Percentiles rank a stretch among this genome's conserved stretches.
Evolutionary conservation across 2,888 invertebrate species (phyloP).

Genomic region (Drosophila macrospina): DNA sequence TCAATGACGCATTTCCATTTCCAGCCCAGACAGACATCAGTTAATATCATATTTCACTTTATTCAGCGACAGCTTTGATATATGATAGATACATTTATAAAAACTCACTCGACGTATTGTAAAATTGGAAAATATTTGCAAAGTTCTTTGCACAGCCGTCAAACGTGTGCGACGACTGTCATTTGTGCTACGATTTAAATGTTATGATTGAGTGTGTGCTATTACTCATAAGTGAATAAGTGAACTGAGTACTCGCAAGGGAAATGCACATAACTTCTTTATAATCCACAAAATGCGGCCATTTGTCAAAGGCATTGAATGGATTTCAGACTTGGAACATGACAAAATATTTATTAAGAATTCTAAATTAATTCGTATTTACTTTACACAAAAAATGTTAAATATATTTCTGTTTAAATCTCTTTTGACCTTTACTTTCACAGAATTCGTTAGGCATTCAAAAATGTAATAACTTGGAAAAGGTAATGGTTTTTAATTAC

Average conservation of each 20-base stretch:
- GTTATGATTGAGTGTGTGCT: conserved; percentile 55
- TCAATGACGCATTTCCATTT: background rate
- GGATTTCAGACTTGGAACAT: background rate
- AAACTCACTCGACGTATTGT: conserved; percentile 42
- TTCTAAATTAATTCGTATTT: background rate
- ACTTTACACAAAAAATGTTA: background rate
- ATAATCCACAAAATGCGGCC: background rate
- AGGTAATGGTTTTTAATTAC: background rate
- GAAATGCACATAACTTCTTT: background rate
- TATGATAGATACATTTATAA: conserved; percentile 58
- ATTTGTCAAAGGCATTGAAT: conserved; percentile 2
- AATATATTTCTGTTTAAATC: background rate
- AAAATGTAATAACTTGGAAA: background rate
- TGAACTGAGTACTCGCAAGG: background rate
- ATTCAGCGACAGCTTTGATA: conserved; percentile 55
- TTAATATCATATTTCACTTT: conserved; percentile 60
- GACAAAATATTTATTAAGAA: background rate
- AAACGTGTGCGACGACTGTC: conserved; percentile 34
- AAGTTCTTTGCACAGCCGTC: background rate
- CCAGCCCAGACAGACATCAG: conserved; percentile 6
- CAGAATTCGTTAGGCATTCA: background rate
- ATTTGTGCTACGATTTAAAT: conserved; percentile 35
- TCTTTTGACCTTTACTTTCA: background rate
- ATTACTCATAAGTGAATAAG: conserved; percentile 41
- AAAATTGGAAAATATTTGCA: conserved; percentile 44